A percentile compares a stretch with the other conserved stretches of the same genome.
Conservation (phyloP, 2,797 vertebrate genomes). For the Meriones psammophilus region DNA sequence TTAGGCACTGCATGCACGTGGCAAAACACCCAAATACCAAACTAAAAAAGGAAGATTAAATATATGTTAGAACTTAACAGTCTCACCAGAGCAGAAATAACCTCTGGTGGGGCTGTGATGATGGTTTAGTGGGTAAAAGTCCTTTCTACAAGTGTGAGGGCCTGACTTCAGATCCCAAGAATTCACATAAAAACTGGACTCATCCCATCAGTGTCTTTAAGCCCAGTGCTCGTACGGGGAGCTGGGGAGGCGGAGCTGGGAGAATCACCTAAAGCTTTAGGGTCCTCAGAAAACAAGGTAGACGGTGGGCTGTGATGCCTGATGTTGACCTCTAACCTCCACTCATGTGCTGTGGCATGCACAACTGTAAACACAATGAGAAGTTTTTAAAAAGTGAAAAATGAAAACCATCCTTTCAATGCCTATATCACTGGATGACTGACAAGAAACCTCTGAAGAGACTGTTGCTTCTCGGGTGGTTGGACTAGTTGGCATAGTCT, state of each 20-base stretch:
- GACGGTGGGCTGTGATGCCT: too few relatives aligned
- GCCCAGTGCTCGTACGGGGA: neutral
- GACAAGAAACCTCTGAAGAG: conserved; percentile 4
- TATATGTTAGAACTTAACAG: conserved; percentile 14
- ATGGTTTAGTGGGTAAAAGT: neutral
- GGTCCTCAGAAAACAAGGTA: neutral
- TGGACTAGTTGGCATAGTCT: neutral
- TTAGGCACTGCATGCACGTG: too few relatives aligned
- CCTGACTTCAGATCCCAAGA: neutral
- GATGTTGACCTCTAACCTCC: neutral
- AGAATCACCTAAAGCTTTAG: neutral
- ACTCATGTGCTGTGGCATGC: neutral
- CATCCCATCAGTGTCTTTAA: neutral
- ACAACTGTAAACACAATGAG: neutral
- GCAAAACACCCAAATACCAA: neutral
- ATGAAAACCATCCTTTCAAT: neutral
- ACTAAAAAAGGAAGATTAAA: neutral
- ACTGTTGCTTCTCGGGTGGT: conserved; percentile 2
- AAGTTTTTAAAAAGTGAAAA: neutral
- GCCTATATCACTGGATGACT: neutral
- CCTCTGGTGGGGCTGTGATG: neutral
- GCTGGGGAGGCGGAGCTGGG: neutral
- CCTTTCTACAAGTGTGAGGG: neutral
- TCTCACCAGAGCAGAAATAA: conserved; percentile 29
- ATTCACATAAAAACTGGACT: neutral